Percentiles rank a stretch among this genome's conserved stretches.
Evolutionary conservation across 1,140 invertebrate genomes (phyloP).

Genomic region (Hormaphis cornu): DNA sequence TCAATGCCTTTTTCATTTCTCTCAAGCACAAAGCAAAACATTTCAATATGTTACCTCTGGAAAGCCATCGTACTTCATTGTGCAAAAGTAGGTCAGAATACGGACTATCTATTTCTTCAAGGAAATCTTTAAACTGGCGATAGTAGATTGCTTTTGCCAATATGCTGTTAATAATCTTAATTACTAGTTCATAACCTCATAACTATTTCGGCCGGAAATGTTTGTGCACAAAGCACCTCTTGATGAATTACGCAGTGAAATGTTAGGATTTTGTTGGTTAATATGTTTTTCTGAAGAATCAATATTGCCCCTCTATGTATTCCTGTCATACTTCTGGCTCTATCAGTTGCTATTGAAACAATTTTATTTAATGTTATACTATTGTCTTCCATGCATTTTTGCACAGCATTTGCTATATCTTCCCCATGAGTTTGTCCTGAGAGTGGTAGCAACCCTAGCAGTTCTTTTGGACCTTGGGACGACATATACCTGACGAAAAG

Average conservation of each 20-base stretch:
- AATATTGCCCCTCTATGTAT: neutral
- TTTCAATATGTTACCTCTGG: neutral
- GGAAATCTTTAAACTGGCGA: neutral
- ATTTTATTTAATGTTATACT: neutral
- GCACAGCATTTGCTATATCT: no score
- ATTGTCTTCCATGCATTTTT: neutral
- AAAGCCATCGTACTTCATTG: neutral
- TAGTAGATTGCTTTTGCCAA: neutral
- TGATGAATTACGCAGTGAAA: no score
- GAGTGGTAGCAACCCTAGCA: no score
- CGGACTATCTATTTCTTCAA: neutral
- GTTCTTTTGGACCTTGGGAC: no score
- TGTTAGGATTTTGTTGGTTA: no score
- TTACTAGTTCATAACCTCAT: neutral
- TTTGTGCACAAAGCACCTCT: no score
- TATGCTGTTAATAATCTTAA: conserved; percentile 10
- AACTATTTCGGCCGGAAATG: no score
- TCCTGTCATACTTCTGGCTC: neutral
- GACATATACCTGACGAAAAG: conserved; percentile 34
- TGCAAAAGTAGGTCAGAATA: neutral
- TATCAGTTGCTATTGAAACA: neutral
- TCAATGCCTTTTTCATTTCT: neutral
- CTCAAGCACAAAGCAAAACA: neutral
- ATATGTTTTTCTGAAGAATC: no score
- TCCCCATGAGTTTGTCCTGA: no score